Percentiles rank a stretch among this genome's conserved stretches.
Conservation (phyloP, 2,113 vertebrate species). For the Scomber japonicus region DNA sequence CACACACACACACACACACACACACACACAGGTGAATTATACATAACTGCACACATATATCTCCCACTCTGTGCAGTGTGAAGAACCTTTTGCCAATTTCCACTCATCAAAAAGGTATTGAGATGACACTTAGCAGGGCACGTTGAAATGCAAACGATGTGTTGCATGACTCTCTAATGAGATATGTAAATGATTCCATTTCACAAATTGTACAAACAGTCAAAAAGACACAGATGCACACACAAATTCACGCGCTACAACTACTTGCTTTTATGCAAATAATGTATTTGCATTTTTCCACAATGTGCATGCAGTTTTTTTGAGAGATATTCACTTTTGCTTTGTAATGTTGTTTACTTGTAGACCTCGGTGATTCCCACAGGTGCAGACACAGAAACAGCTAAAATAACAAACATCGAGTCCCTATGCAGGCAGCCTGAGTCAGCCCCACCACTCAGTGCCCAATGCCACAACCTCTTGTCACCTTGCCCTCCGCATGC, state of each 20-base stretch:
- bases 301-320: not conserved
- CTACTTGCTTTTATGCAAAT: not conserved
- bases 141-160: constrained; percentile 38
- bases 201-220: constrained; percentile 27
- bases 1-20: not conserved
- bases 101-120: constrained; percentile 37
- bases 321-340: not conserved
- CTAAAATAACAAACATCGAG: not conserved
- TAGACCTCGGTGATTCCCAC: not conserved
- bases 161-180: constrained; percentile 41
- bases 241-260: constrained; percentile 17
- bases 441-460: not conserved
- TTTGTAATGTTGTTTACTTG: not conserved
- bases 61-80: constrained; percentile 36
- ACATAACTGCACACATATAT: constrained; percentile 4
- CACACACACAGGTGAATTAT: constrained; percentile 1
- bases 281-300: not conserved
- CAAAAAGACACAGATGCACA: constrained; percentile 3
- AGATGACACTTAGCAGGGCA: constrained; percentile 23
- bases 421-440: not conserved
- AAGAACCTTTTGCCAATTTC: constrained; percentile 51
- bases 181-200: constrained; percentile 30
- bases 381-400: not conserved
- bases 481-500: constrained; percentile 24
- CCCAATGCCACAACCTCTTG: not conserved